Conservation (phyloP, 1,140 invertebrate genomes). For the Diorhabda elongata region DNA sequence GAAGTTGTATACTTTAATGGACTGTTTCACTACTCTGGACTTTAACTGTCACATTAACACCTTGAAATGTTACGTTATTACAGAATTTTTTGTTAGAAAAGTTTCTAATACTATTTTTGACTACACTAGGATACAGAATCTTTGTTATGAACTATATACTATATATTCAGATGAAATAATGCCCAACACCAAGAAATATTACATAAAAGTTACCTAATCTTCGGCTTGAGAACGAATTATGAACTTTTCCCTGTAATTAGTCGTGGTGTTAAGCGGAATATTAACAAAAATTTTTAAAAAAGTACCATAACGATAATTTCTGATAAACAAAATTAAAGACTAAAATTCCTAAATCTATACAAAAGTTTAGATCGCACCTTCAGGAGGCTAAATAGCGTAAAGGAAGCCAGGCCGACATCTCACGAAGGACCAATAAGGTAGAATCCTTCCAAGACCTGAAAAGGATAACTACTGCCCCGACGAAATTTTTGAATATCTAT, state of each 20-base stretch:
- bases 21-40: neutral
- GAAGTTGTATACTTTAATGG: conserved; percentile 1
- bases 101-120: conserved; percentile 1
- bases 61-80: conserved; percentile 1
- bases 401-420: conserved; percentile 42
- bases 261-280: too few relatives aligned
- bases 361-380: conserved; percentile 45
- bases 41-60: neutral
- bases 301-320: neutral
- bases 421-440: conserved; percentile 42
- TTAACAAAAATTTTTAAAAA: neutral
- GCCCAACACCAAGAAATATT: neutral
- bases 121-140: neutral
- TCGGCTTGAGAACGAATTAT: too few relatives aligned
- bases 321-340: too few relatives aligned
- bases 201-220: neutral
- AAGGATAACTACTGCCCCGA: conserved; percentile 45
- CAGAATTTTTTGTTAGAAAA: neutral
- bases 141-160: neutral
- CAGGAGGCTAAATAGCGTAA: conserved; percentile 38
- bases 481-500: conserved; percentile 32
- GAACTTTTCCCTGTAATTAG: too few relatives aligned
- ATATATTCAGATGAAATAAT: neutral
- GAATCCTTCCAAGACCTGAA: conserved; percentile 43
- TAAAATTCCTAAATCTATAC: conserved; percentile 21